Conservation (phyloP, 2,797 vertebrate genomes). For the Mionectes olivaceus region DNA sequence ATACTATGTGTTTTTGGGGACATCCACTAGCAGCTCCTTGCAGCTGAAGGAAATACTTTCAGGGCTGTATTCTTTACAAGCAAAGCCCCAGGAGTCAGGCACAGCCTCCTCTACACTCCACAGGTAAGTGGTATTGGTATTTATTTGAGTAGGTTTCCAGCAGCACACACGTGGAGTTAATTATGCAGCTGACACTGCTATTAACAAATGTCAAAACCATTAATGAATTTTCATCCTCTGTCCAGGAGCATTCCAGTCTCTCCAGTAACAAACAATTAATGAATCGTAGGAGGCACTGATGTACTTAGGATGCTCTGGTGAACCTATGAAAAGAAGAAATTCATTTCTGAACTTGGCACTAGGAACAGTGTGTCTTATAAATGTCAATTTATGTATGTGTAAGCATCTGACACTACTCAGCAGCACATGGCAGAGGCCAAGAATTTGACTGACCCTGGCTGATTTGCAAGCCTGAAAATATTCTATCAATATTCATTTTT, state of each 20-base stretch:
- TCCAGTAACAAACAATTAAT: slow-evolving; percentile 65
- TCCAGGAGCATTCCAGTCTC: slow-evolving; percentile 30
- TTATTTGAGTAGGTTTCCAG: slow-evolving; percentile 18
- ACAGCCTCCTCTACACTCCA: neutral
- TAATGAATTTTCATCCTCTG: slow-evolving; percentile 34
- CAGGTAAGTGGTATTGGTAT: neutral
- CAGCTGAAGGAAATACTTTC: neutral
- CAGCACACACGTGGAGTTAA: neutral
- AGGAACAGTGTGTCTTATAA: slow-evolving; percentile 59
- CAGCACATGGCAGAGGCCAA: slow-evolving; percentile 62
- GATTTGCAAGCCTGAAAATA: slow-evolving; percentile 73
- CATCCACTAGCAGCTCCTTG: neutral
- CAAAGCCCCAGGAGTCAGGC: neutral
- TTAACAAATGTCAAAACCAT: neutral
- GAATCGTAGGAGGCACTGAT: slow-evolving; percentile 47
- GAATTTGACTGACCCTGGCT: slow-evolving; percentile 61
- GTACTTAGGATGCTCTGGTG: slow-evolving; percentile 42
- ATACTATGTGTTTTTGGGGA: neutral
- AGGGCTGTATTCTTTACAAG: neutral
- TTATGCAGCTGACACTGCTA: neutral
- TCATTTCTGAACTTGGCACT: slow-evolving; percentile 64
- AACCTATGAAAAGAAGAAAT: slow-evolving; percentile 41
- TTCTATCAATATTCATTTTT: slow-evolving; percentile 73
- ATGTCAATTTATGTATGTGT: slow-evolving; percentile 64
- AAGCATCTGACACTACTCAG: slow-evolving; percentile 69